These are phyloP conservation scores for Drosophila gaucha DNA, from an alignment of 2,888 invertebrate genomes.

Conservation along the genomic window DNA sequence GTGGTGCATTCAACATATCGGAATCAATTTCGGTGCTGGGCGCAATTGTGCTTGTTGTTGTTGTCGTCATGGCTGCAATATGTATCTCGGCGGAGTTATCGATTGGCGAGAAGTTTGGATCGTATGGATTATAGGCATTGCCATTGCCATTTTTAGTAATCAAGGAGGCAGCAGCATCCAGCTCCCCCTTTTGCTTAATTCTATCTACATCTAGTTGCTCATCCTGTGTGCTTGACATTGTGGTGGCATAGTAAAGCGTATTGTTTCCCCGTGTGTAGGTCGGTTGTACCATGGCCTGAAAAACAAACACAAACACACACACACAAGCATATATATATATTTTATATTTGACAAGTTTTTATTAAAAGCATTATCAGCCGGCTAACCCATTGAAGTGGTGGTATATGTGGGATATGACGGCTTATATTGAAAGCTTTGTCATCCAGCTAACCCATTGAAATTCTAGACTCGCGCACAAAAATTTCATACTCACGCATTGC, in stretches of 20 bases:
- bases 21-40: constrained; percentile 45
- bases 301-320: not conserved
- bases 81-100: constrained; percentile 63
- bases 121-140: constrained; percentile 79
- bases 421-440: constrained; percentile 46
- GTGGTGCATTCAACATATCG: constrained; percentile 38
- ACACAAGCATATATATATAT: constrained; percentile 10
- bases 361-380: constrained; percentile 45
- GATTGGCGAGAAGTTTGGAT: constrained; percentile 73
- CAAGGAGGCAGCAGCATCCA: constrained; percentile 27
- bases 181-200: constrained; percentile 54
- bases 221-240: constrained; percentile 72
- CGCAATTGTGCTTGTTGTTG: constrained; percentile 16
- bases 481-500: constrained; percentile 60
- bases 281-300: constrained; percentile 79
- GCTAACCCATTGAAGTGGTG: constrained; percentile 43
- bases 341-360: constrained; percentile 33
- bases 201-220: constrained; percentile 84
- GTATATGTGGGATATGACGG: constrained; percentile 33
- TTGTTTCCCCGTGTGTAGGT: constrained; percentile 84
- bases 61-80: constrained; percentile 50
- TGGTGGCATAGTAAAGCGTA: constrained; percentile 84
- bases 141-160: constrained; percentile 17
- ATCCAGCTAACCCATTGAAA: constrained; percentile 52
- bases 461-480: constrained; percentile 49